A percentile compares a stretch with the other conserved stretches of the same genome.
Conservation (phyloP, 2,113 vertebrate species). For the Clarias gariepinus region DNA sequence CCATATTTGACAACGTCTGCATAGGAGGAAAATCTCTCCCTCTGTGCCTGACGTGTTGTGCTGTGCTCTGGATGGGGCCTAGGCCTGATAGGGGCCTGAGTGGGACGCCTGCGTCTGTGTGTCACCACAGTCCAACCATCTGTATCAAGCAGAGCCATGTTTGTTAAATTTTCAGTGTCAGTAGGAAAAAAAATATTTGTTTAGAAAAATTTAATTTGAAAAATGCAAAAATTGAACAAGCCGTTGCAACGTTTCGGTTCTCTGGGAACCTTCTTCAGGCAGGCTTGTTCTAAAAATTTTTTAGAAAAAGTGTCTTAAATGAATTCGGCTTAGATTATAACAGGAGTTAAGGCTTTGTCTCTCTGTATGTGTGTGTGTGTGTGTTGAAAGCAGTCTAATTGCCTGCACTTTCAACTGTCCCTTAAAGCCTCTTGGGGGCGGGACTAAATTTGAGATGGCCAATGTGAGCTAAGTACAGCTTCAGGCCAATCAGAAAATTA, state of each 20-base stretch:
- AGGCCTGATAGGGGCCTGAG: neutral
- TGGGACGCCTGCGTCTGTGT: neutral
- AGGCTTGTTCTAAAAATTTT: neutral
- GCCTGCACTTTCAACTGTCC: neutral
- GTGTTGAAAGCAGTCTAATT: too few relatives aligned
- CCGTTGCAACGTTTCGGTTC: neutral
- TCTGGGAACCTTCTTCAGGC: neutral
- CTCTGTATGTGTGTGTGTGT: neutral
- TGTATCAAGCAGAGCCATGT: neutral
- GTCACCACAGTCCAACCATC: neutral
- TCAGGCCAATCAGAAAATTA: neutral
- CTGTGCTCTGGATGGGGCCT: neutral
- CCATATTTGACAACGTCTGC: neutral
- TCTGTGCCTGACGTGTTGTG: neutral
- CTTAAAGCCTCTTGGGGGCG: neutral
- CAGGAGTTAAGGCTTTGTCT: too few relatives aligned
- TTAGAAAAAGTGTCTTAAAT: too few relatives aligned
- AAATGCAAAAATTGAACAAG: neutral
- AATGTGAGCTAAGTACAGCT: neutral
- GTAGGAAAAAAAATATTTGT: neutral
- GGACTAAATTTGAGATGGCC: neutral
- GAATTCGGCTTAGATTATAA: too few relatives aligned
- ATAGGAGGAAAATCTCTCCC: neutral
- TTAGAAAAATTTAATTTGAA: neutral
- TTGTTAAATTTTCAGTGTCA: neutral